Evolutionary conservation across 2,888 invertebrate genomes (phyloP).

Genomic region (Sepiola atlantica): DNA sequence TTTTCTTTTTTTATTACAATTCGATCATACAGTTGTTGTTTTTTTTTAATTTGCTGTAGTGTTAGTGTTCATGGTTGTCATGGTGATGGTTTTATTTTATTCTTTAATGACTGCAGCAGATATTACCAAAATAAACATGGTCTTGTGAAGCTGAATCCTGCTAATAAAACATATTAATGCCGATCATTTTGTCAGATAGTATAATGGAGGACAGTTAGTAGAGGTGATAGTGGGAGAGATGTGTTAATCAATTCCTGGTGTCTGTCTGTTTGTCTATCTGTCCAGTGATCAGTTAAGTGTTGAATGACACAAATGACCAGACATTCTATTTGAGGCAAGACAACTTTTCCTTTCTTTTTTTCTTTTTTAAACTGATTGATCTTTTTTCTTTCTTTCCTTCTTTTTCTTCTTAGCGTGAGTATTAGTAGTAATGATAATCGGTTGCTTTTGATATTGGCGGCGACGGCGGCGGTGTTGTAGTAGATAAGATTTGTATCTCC

Average conservation of each 20-base stretch:
- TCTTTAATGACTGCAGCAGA: not conserved
- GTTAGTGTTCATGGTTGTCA: conserved; percentile 32
- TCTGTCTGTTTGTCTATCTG: not conserved
- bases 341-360: not conserved
- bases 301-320: conserved; percentile 20
- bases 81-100: not conserved
- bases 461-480: not conserved
- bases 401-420: not conserved
- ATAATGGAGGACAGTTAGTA: conserved; percentile 32
- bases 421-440: conserved; percentile 9
- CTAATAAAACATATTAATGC: conserved; percentile 1
- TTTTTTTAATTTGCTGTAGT: not conserved
- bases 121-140: conserved; percentile 32
- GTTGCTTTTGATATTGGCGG: not conserved
- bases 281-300: not conserved
- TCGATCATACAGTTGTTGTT: no score
- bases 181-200: not conserved
- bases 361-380: not conserved
- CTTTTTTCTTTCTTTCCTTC: not conserved
- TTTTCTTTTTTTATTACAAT: not conserved
- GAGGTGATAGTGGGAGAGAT: not conserved
- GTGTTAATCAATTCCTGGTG: conserved; percentile 7
- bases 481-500: not conserved
- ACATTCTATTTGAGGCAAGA: conserved; percentile 24
- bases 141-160: not conserved